Evolutionary conservation across 2,888 invertebrate species (phyloP), one percentile per base, ranked within the genome.

Genomic region (Strigamia crassipes): DNA sequence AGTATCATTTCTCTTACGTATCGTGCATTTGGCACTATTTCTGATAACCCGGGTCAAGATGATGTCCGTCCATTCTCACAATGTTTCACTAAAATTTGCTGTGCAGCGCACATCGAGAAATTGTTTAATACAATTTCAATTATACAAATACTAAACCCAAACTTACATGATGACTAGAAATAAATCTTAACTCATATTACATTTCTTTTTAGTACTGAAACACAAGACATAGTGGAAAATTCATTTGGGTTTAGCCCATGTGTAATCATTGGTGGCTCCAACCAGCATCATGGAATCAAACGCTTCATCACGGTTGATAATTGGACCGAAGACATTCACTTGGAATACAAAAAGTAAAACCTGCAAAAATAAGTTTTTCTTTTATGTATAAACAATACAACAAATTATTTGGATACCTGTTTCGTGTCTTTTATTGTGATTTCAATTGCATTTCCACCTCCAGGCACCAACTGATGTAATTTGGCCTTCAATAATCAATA

Each of bases 251-350:
- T 15, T 78, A 18, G 80, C 80, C 80, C 80, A 80, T 23, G 5
- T 15, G 27, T 80, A 61, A 12, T 51, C 80, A 56, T 56, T 56
- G n/a, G 21, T 46, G 15, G 18, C 2, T 8, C 56, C 80, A 56
- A 80, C 31, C 13, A 3, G 61, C 80, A 80, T 80, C 8, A 80
- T 56, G 3, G 27, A 23, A 15, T 80, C 56, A 38, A 51, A 80
- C 21, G 80, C 80, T 80, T 80, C 80, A 31, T 80, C 56, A 12
- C 80, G 80, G 31, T 80, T 80, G 46, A 46, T 46, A 1, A 80
- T 80, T 6, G 80, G 21, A 38, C 80, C 80, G 15, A 80, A 80
- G 6, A 80, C 9, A 38, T 46, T 56, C 1, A 27, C 31, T 80
- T 80, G 80, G 31, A 80, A 80, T 3, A 80, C 56, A 61, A 80